A percentile compares a stretch with the other conserved stretches of the same genome.
These are phyloP conservation scores for Daubentonia madagascariensis DNA, from an alignment of 2,113 vertebrate genomes.

Conservation along the genomic window DNA sequence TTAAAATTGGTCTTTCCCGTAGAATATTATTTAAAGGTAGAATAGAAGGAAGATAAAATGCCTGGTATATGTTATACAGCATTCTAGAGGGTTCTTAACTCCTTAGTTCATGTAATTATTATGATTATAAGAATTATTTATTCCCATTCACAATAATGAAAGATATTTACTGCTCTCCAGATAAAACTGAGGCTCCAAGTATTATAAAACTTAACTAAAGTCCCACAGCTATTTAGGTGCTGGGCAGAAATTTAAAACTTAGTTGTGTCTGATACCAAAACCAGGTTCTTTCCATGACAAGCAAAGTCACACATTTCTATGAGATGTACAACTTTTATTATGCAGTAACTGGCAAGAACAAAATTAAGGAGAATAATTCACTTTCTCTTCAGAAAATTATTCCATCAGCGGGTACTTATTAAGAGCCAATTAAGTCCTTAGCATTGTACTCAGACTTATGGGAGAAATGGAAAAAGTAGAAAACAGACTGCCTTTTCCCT, in stretches of 20 bases:
- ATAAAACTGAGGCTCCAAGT: background rate
- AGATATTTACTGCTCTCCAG: no score
- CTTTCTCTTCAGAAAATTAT: slow-evolving; percentile 9
- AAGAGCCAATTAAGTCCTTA: background rate
- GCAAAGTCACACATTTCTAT: background rate
- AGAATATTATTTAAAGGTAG: background rate
- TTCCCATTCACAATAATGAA: background rate
- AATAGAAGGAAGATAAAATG: background rate
- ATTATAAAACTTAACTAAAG: background rate
- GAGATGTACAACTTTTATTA: background rate
- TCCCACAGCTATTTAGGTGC: background rate
- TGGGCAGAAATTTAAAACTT: background rate
- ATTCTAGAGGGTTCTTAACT: background rate
- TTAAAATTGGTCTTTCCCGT: background rate
- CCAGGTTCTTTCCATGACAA: background rate
- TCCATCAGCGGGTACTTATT: background rate
- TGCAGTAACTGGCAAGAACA: background rate
- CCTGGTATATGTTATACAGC: background rate
- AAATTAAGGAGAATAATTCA: slow-evolving; percentile 5
- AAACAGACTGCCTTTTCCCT: background rate
- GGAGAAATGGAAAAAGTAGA: background rate
- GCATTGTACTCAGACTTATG: background rate
- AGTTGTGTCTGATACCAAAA: background rate
- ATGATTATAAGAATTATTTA: background rate
- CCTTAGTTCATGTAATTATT: background rate